Conservation (phyloP, 1,140 invertebrate species). For the Drosophila tropicalis region DNA sequence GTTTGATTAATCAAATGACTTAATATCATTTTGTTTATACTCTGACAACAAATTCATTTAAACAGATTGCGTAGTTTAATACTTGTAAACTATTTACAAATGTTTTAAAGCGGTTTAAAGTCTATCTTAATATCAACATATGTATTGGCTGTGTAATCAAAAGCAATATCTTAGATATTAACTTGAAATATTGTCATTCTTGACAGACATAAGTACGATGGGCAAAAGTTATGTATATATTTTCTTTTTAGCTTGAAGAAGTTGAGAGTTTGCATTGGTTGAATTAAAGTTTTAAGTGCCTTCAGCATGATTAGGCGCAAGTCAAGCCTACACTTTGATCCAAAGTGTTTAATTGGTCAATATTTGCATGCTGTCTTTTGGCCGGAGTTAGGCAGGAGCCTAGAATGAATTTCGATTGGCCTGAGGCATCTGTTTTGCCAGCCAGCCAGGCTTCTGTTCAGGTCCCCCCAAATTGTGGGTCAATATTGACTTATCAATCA, state of each 20-base stretch:
- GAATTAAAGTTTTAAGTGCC: conserved; percentile 21
- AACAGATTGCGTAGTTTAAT: too few relatives aligned
- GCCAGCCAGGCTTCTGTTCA: conserved; percentile 54
- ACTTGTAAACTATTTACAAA: too few relatives aligned
- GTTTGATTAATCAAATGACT: too few relatives aligned
- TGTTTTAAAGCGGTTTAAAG: too few relatives aligned
- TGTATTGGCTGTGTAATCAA: too few relatives aligned
- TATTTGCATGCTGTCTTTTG: conserved; percentile 15
- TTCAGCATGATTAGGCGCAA: conserved; percentile 53
- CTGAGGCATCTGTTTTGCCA: conserved; percentile 10
- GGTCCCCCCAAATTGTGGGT: conserved; percentile 39
- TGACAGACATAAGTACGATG: too few relatives aligned
- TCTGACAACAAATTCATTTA: too few relatives aligned
- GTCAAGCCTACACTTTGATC: conserved; percentile 46
- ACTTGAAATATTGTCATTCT: too few relatives aligned
- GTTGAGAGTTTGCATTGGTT: not conserved
- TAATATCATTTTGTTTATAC: too few relatives aligned
- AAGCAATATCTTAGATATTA: too few relatives aligned
- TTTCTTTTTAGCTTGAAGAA: not conserved
- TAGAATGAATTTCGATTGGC: conserved; percentile 7
- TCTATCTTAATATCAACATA: too few relatives aligned
- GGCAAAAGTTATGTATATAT: too few relatives aligned
- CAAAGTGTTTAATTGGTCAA: conserved; percentile 62
- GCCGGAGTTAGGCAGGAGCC: conserved; percentile 1
- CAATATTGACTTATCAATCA: conserved; percentile 78